Evolutionary conservation across 2,797 vertebrate genomes (phyloP).

Genomic region (Balearica regulorum): DNA sequence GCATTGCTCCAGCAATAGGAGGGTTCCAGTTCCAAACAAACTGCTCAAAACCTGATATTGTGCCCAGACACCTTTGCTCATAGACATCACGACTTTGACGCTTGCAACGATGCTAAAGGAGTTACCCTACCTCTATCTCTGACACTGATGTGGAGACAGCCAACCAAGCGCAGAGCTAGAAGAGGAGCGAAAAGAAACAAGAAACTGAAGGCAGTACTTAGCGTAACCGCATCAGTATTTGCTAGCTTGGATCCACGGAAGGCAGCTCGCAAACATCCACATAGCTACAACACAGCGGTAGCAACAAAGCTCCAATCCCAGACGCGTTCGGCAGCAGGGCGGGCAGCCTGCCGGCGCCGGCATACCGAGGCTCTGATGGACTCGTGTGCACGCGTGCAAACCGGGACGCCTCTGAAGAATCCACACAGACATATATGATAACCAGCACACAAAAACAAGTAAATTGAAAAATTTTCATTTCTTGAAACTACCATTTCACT

Average conservation of each 20-base stretch:
- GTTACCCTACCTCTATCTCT: background rate
- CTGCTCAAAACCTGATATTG: background rate
- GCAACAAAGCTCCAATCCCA: background rate
- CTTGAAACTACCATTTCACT: background rate
- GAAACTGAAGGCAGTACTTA: background rate
- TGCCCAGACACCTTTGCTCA: background rate
- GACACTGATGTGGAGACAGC: too few relatives aligned
- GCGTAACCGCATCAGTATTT: too few relatives aligned
- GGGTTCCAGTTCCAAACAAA: background rate
- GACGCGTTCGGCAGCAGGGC: rapidly evolving
- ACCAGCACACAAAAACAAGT: background rate
- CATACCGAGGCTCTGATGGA: rapidly evolving
- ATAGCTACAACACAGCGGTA: background rate
- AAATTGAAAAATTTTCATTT: background rate
- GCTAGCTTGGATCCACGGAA: background rate
- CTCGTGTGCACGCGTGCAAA: too few relatives aligned
- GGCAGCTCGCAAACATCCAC: too few relatives aligned
- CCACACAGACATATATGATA: rapidly evolving
- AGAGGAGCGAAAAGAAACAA: background rate
- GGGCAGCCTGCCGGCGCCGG: background rate
- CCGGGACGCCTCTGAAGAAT: background rate
- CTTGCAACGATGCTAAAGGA: background rate
- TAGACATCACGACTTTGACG: background rate
- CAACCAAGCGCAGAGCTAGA: background rate
- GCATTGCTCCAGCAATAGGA: background rate